Base-by-base conservation (phyloP, 2,888 invertebrate species). In the Pollenia angustigena region DNA sequence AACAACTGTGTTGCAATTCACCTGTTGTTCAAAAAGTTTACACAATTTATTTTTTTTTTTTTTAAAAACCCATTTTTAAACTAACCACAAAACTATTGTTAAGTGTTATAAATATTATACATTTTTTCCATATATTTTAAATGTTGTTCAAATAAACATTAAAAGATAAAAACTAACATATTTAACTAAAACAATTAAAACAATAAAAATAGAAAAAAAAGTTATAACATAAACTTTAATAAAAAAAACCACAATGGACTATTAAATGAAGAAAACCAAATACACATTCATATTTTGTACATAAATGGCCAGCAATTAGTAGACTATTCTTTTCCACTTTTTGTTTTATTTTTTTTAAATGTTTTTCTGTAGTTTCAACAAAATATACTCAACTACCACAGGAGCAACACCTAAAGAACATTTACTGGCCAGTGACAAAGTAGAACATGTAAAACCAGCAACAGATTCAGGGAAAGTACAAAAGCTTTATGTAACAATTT, bases 301-400 rank as follows among this genome's bases (percentile, higher is more conserved):
- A 60, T 50, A 85, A 85, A 83, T 80, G 83, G 71, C 80, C 86
- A 76, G 80, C 86, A 86, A 86, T 86, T 86, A 86, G 80, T 11
- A 16, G 66, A 58, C 78, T 50, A 81, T 85, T 85, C 69, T 75
- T 32, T 68, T 75, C 1, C n/a, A 58, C 48, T 32, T 32, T 32
- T 32, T 32, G 32, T 32, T 32, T 32, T 32, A 32, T 32, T 32
- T 32, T 32, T 32, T 32, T 32, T 32, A 32, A 18, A 44, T 8
- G 23, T 18, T 12, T 23, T 60, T 4, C 23, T 60, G 14, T n/a
- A 40, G 12, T 16, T 66, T 9, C 50, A 84, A 84, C 79, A 69
- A 32, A 32, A 79, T 76, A 23, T 18, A 50, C 58, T 54, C 62
- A 23, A 18, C 23, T 46, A 46, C n/a, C 10, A 12, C 52, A 52